Conservation (phyloP, 2,888 invertebrate genomes). For the Beris morrisii region DNA sequence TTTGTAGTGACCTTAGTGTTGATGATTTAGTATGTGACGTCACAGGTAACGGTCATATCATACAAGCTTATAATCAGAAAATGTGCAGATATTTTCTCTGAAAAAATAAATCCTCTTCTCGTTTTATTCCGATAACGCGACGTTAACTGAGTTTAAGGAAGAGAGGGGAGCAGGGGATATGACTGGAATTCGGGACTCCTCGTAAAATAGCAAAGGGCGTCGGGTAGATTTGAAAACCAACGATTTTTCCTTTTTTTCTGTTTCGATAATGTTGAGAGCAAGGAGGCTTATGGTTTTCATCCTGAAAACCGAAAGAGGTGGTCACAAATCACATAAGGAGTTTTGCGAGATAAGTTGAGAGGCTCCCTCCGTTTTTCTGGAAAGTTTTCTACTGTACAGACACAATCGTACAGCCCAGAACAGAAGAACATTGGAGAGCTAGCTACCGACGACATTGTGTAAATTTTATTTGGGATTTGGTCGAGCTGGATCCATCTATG, state of each 20-base stretch:
- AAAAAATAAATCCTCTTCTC: too few relatives aligned
- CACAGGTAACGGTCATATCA: too few relatives aligned
- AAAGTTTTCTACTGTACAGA: slow-evolving; percentile 10
- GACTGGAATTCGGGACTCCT: too few relatives aligned
- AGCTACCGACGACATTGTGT: slow-evolving; percentile 17
- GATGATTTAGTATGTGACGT: too few relatives aligned
- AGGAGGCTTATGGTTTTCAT: neutral
- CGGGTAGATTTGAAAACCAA: slow-evolving; percentile 10
- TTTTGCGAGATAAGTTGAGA: slow-evolving; percentile 12
- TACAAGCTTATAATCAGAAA: too few relatives aligned
- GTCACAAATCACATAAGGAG: slow-evolving; percentile 22
- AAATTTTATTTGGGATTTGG: slow-evolving; percentile 29
- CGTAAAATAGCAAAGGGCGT: too few relatives aligned
- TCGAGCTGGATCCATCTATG: neutral
- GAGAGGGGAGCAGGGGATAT: too few relatives aligned
- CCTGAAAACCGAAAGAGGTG: neutral
- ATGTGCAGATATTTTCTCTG: too few relatives aligned
- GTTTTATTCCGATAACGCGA: too few relatives aligned
- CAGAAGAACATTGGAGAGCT: neutral
- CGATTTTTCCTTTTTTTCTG: slow-evolving; percentile 5
- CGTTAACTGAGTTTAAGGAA: too few relatives aligned
- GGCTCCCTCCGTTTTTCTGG: neutral
- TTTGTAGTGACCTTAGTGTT: too few relatives aligned
- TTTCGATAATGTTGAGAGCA: slow-evolving; percentile 4
- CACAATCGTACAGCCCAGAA: neutral